Evolutionary conservation across 2,797 vertebrate species (phyloP).

Genomic region (Smutsia temminckii): DNA sequence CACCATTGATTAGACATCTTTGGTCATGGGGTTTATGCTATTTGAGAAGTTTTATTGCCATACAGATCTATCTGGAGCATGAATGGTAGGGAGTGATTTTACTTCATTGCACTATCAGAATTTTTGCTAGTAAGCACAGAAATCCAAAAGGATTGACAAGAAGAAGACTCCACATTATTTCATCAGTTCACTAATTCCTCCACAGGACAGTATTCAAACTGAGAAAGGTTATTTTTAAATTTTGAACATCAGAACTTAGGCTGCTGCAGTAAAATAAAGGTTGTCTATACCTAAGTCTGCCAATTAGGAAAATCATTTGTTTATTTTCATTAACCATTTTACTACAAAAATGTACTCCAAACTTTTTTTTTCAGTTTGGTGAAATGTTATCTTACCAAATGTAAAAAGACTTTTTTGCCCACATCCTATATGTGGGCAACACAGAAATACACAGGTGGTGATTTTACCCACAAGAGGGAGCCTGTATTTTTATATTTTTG

Average conservation of each 20-base stretch:
- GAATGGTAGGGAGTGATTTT: not conserved
- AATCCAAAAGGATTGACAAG: not conserved
- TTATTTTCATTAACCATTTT: not conserved
- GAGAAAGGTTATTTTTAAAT: not conserved
- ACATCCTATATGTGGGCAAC: not conserved
- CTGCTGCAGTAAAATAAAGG: not conserved
- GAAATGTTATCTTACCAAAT: not conserved
- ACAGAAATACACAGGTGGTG: constrained; percentile 51
- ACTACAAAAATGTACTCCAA: not conserved
- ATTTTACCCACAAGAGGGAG: constrained; percentile 79
- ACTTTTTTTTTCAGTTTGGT: not conserved
- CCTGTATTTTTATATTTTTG: constrained; percentile 66
- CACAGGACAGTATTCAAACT: not conserved
- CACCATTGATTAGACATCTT: not conserved
- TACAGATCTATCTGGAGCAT: not conserved
- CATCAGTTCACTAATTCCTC: not conserved
- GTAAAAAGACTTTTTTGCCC: not conserved
- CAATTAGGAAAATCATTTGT: not conserved
- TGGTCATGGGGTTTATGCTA: not conserved
- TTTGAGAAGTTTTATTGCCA: not conserved
- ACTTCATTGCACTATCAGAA: not conserved
- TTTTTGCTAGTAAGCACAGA: not conserved
- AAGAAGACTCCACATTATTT: not conserved
- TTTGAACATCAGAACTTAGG: not conserved
- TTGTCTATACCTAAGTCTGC: not conserved